Evolutionary conservation across 2,113 vertebrate species (phyloP).

Genomic region (Strix uralensis): DNA sequence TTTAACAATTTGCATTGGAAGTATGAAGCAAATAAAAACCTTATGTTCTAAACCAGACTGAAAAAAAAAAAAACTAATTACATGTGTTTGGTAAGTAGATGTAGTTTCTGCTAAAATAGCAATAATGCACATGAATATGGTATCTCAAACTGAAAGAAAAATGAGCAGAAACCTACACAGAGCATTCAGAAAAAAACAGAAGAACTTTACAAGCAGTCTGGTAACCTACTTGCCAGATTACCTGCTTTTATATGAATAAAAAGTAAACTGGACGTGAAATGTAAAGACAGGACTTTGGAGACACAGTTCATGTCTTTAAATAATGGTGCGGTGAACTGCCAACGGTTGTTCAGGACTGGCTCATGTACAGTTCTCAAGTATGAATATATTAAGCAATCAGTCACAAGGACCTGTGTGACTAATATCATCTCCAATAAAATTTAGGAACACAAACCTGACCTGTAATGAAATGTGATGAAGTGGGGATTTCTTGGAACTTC

Average conservation of each 20-base stretch:
- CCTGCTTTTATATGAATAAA: neutral
- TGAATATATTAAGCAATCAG: constrained; percentile 30
- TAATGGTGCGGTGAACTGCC: neutral
- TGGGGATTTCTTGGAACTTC: neutral
- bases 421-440: constrained; percentile 18
- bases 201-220: neutral
- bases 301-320: neutral
- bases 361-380: neutral
- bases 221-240: neutral
- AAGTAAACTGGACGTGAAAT: neutral
- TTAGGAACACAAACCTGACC: neutral
- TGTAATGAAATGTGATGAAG: neutral
- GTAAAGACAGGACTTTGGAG: constrained; percentile 10
- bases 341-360: neutral
- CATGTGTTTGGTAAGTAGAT: neutral
- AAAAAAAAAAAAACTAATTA: neutral
- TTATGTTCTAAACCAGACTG: neutral
- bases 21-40: neutral
- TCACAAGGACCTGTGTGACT: constrained; percentile 1
- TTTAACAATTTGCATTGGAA: neutral
- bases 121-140: neutral
- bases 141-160: neutral
- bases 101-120: neutral
- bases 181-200: neutral
- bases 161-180: neutral